Base-by-base conservation (phyloP, 2,797 vertebrate species). In the Bufotes viridis region DNA sequence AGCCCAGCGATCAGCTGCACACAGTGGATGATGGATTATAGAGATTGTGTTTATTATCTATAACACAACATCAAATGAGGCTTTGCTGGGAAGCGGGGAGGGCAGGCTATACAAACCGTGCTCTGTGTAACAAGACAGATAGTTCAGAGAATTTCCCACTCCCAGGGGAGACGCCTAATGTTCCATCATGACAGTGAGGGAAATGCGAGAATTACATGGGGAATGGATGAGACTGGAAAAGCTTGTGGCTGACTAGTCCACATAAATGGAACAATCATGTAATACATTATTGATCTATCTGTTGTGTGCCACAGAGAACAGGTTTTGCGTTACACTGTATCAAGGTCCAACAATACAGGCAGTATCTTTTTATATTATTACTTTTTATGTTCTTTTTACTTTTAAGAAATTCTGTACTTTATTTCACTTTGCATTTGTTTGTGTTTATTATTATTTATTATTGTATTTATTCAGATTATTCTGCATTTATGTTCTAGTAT, bases 31-130 rank as follows among this genome's bases (percentile, higher is more conserved):
- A 87, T 83, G 55, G 58, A 57, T 78, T 67, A 67, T 60, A 65
- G 61, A 78, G 51, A 57, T 63, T 57, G 81, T 82, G 22, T 34
- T 87, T 87, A 65, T 82, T 51, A 89, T 81, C 53, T 60, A 65
- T 17, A 90, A 87, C 90, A 90, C 74, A 22, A 90, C 90, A 90
- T 86, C 63, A 88, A 93, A 91, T 90, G 74, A 90, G 92, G 91
- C 82, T 69, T 85, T 90, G 88, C 72, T 86, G 90, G 82, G 49
- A 69, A 91, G 81, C 70, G 49, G 51, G 92, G 86, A 89, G 90
- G 55, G 57, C 91, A 92, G 90, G 87, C 85, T 74, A 79, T 80
- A 86, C 75, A 86, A 85, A 85, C 26, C 8, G 70, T 14, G 42
- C 51, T 86, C 91, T 90, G 20, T 84, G 13, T 53, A 90, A 82